These are phyloP conservation scores for Myiotriccus ornatus DNA, from an alignment of 2,797 vertebrate genomes.

Conservation along the genomic window DNA sequence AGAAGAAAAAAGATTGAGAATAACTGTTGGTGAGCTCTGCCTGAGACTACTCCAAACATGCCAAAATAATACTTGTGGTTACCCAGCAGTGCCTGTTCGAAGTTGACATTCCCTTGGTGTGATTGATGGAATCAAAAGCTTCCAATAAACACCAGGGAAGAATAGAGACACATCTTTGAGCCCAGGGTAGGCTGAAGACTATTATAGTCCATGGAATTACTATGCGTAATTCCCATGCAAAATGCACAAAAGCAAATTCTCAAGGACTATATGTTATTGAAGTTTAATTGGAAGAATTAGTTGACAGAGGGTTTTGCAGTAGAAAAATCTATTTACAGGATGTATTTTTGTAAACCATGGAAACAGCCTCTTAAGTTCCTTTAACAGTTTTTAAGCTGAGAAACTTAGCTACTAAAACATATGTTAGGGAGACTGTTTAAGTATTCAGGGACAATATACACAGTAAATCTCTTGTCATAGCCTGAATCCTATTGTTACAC, in stretches of 20 bases:
- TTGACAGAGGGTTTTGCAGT: neutral
- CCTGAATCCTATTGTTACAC: neutral
- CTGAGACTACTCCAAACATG: constrained; percentile 29
- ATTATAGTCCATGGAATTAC: constrained; percentile 34
- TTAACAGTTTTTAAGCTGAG: neutral
- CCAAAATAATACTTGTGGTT: constrained; percentile 35
- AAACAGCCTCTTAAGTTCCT: neutral
- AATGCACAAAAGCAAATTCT: constrained; percentile 39
- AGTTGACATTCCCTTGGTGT: constrained; percentile 1
- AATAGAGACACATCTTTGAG: constrained; percentile 34
- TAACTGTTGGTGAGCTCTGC: neutral
- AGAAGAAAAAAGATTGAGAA: neutral
- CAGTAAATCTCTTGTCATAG: neutral
- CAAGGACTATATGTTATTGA: neutral
- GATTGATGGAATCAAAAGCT: constrained; percentile 47
- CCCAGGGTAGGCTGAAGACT: neutral
- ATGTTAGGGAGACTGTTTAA: neutral
- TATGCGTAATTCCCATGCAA: neutral
- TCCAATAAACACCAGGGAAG: constrained; percentile 44
- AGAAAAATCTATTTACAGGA: neutral
- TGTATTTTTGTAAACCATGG: neutral
- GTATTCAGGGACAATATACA: neutral
- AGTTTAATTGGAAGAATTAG: constrained; percentile 20
- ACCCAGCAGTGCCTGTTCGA: constrained; percentile 47
- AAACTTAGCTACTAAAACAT: neutral